Base-by-base conservation (phyloP, 2,888 invertebrate genomes). In the Alsophila aescularia region DNA sequence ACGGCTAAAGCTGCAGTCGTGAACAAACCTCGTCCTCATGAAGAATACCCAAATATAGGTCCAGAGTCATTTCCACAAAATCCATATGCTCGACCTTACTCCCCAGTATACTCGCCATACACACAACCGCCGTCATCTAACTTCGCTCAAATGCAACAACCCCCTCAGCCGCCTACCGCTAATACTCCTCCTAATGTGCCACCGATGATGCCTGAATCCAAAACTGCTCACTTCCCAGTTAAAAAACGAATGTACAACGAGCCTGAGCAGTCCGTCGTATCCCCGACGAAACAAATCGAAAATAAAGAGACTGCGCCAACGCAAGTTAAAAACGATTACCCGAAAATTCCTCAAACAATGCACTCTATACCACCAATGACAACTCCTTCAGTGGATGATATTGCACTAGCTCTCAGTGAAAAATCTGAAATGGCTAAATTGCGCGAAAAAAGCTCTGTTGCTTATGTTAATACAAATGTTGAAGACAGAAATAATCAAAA, bases 231-330 rank as follows among this genome's bases (percentile, higher is more conserved):
- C 18, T 94, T 93, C 70, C 94, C 94, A 8, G 94, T 94, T 31
- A 94, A 94, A 72, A 94, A 94, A 73, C 86, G 94, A 34, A 92
- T 89, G 29, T 94, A 94, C 63, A 93, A 89, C 72, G 94, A 94
- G 67, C 79, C 83, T 2, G 88, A 90, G 16, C 65, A 78, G 66
- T 13, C 83, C 49, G 48, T 84, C 65, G 52, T 79, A 16, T 15
- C 81, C 12, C 51, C 78, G 65, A 69, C 81, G 70, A 79, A 85
- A 72, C 6, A 52, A 5, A 18, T 69, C 5, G 89, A 87, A 36
- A 59, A 52, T 39, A 82, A 79, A 58, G 87, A 83, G 13, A 44
- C 58, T 34, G 45, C 66, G 10, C 54, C 67, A 2, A 29, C 62
- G 13, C 70, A 76, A 52, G 69, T 37, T 39, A 89, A 85, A 69